Conservation (phyloP, 1,140 invertebrate species). For the Choristoneura fumiferana region DNA sequence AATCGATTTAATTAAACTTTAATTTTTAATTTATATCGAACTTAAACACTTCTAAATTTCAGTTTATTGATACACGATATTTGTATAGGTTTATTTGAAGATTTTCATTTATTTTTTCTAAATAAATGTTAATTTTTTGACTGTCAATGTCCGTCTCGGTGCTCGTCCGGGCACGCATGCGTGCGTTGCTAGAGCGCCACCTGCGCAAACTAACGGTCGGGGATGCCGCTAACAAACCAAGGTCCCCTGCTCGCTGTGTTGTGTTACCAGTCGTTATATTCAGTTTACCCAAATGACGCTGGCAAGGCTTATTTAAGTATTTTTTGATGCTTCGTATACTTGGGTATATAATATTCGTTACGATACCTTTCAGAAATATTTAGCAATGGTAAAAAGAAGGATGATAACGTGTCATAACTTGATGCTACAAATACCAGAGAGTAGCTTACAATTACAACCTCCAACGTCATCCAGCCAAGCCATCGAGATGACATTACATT, state of each 20-base stretch:
- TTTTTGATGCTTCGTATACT: no score
- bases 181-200: conserved; percentile 45
- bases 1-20: conserved; percentile 57
- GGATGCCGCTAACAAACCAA: conserved; percentile 20
- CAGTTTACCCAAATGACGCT: conserved; percentile 21
- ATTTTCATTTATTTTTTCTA: conserved; percentile 40
- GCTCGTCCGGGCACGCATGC: conserved; percentile 44
- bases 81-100: conserved; percentile 41
- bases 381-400: no score
- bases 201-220: conserved; percentile 47
- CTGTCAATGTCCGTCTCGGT: conserved; percentile 55
- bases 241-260: conserved; percentile 18
- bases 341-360: no score
- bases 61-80: conserved; percentile 37
- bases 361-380: no score
- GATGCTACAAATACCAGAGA: conserved; percentile 13
- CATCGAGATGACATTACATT: conserved; percentile 61
- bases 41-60: conserved; percentile 25
- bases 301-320: conserved; percentile 24
- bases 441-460: conserved; percentile 21
- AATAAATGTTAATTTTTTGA: conserved; percentile 45
- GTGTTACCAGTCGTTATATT: conserved; percentile 35
- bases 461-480: conserved; percentile 37
- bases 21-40: conserved; percentile 36
- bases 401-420: conserved; percentile 19